Conservation (phyloP, 2,888 invertebrate genomes). For the Lypha dubia region DNA sequence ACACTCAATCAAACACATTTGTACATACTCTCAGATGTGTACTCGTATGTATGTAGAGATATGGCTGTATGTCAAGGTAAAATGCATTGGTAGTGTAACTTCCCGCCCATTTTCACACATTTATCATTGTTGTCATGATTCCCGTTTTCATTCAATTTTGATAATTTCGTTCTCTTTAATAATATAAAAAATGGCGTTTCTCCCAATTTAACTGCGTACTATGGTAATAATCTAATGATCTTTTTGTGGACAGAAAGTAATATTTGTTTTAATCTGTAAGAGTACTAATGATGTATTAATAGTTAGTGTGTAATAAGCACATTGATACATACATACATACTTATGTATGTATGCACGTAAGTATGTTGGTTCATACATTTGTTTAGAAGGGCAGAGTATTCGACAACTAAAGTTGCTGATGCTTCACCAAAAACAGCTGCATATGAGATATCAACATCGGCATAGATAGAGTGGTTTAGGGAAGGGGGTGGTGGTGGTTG, state of each 20-base stretch:
- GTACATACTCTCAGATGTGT: too few relatives aligned
- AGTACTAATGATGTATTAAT: constrained; percentile 36
- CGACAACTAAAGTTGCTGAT: too few relatives aligned
- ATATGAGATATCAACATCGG: too few relatives aligned
- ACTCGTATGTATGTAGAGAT: too few relatives aligned
- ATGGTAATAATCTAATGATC: constrained; percentile 25
- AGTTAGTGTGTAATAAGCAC: neutral
- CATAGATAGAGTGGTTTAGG: too few relatives aligned
- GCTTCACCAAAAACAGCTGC: too few relatives aligned
- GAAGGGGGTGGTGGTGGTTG: too few relatives aligned
- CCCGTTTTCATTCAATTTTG: neutral
- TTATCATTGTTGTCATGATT: constrained; percentile 24
- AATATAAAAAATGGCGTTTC: constrained; percentile 51
- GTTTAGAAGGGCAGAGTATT: too few relatives aligned
- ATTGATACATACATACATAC: neutral
- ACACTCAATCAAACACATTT: constrained; percentile 3
- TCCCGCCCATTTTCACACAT: constrained; percentile 53
- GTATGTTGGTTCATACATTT: neutral
- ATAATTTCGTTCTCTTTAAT: constrained; percentile 10
- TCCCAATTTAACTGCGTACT: constrained; percentile 5
- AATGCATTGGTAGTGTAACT: neutral
- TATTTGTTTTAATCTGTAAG: constrained; percentile 43
- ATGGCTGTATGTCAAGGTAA: neutral
- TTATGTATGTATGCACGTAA: neutral
- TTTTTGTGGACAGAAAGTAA: constrained; percentile 34